Evolutionary conservation across 2,113 vertebrate species (phyloP).

Genomic region (Nannobrachium achirus): DNA sequence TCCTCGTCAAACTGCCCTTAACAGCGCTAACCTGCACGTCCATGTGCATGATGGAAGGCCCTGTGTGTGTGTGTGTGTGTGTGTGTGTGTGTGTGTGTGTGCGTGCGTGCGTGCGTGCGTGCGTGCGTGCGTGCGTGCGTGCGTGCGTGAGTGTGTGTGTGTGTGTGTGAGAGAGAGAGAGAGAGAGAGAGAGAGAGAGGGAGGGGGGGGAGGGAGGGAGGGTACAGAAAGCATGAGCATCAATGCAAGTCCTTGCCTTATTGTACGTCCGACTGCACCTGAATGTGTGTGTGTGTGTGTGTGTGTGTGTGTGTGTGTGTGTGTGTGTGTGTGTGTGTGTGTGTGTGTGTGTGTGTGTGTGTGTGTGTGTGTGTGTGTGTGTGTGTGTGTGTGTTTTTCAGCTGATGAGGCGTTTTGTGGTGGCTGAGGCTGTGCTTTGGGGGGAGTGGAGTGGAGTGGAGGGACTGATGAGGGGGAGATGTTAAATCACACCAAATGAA

Average conservation of each 20-base stretch:
- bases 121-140: neutral
- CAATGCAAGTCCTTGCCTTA: neutral
- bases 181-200: too few species aligned
- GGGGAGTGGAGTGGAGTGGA: conserved; percentile 45
- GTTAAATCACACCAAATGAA: conserved; percentile 77
- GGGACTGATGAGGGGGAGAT: conserved; percentile 68
- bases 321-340: neutral
- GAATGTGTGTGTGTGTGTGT: neutral
- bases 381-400: conserved; percentile 57
- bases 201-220: too few species aligned
- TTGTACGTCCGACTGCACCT: neutral
- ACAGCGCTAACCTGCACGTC: neutral
- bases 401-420: conserved; percentile 69
- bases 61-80: neutral
- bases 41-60: neutral
- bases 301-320: neutral
- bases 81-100: conserved; percentile 4
- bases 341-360: conserved; percentile 14
- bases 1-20: neutral
- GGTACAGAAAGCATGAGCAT: too few species aligned
- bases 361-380: conserved; percentile 27
- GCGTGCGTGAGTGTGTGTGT: neutral
- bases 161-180: too few species aligned
- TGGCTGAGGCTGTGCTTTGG: conserved; percentile 67
- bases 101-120: neutral